Conservation (phyloP, 2,113 vertebrate genomes). For the Hipposideros armiger region DNA sequence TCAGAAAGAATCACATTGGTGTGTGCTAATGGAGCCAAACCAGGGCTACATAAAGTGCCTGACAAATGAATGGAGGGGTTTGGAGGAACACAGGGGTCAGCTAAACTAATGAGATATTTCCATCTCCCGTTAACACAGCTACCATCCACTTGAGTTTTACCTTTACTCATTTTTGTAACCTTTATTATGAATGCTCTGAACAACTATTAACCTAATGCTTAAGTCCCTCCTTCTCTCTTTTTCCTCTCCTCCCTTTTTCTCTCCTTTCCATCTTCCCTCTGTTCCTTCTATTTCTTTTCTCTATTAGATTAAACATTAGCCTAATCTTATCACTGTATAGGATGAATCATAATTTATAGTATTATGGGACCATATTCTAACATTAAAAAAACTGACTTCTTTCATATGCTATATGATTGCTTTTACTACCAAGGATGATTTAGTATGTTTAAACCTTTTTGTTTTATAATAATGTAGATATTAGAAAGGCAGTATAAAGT, state of each 20-base stretch:
- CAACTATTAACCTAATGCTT: neutral
- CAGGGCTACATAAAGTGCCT: neutral
- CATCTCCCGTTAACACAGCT: neutral
- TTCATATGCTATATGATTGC: neutral
- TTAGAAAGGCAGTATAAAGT: constrained; percentile 21
- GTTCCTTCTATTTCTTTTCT: neutral
- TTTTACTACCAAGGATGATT: neutral
- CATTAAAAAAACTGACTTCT: neutral
- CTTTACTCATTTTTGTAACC: neutral
- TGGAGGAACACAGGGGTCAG: neutral
- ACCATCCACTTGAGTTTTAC: neutral
- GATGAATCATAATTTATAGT: neutral
- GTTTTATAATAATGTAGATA: constrained; percentile 18
- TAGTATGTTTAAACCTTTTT: constrained; percentile 39
- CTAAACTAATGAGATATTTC: neutral
- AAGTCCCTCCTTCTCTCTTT: neutral
- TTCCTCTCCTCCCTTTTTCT: neutral
- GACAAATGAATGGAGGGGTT: neutral
- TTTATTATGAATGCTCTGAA: neutral
- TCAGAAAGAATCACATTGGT: neutral
- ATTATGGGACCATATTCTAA: neutral
- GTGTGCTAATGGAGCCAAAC: neutral
- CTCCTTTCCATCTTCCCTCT: neutral
- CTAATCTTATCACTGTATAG: neutral
- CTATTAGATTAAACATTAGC: neutral